Percentiles rank a stretch among this genome's conserved stretches.
These are phyloP conservation scores for Ophioderma brevispina DNA, from an alignment of 35 echinoderm and acorn worm species.

Conservation along the genomic window DNA sequence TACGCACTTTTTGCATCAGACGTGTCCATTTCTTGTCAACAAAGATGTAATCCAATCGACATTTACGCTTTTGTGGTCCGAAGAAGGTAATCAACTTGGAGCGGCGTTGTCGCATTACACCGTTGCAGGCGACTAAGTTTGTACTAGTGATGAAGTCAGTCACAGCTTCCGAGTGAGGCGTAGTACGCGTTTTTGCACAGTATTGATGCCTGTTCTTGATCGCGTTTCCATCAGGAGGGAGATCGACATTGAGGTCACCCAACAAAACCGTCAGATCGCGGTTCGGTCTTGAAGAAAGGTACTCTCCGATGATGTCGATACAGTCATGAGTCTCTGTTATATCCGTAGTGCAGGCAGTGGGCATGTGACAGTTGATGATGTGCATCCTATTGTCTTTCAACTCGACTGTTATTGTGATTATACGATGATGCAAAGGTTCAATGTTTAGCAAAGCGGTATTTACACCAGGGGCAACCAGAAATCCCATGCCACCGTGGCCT, in stretches of 20 bases:
- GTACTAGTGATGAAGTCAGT: slow-evolving; percentile 20
- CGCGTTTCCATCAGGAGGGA: slow-evolving; percentile 2
- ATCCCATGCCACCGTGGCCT: slow-evolving; percentile 19
- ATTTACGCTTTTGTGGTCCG: slow-evolving; percentile 27
- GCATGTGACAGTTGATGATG: slow-evolving; percentile 31
- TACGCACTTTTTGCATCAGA: slow-evolving; percentile 32
- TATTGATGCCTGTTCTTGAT: slow-evolving; percentile 20
- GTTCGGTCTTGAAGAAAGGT: slow-evolving; percentile 13
- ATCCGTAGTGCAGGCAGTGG: slow-evolving; percentile 25
- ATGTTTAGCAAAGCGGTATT: slow-evolving; percentile 1
- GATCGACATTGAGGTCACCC: slow-evolving; percentile 33
- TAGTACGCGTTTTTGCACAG: slow-evolving; percentile 3
- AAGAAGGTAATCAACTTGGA: slow-evolving; percentile 6
- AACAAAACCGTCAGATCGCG: slow-evolving; percentile 12
- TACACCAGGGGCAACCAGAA: slow-evolving; percentile 19
- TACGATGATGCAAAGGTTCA: slow-evolving; percentile 21
- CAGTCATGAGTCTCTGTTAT: slow-evolving; percentile 5
- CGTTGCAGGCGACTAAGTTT: slow-evolving; percentile 30
- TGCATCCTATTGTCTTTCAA: slow-evolving; percentile 13
- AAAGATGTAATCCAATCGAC: slow-evolving; percentile 34
- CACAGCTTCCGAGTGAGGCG: slow-evolving; percentile 25
- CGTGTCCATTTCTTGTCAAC: slow-evolving; percentile 42
- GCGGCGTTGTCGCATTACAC: slow-evolving; percentile 25
- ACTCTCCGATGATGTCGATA: slow-evolving; percentile 34
- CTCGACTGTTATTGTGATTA: slow-evolving; percentile 20